Evolutionary conservation across 1,140 invertebrate species (phyloP).

Genomic region (Oryctes rhinoceros): DNA sequence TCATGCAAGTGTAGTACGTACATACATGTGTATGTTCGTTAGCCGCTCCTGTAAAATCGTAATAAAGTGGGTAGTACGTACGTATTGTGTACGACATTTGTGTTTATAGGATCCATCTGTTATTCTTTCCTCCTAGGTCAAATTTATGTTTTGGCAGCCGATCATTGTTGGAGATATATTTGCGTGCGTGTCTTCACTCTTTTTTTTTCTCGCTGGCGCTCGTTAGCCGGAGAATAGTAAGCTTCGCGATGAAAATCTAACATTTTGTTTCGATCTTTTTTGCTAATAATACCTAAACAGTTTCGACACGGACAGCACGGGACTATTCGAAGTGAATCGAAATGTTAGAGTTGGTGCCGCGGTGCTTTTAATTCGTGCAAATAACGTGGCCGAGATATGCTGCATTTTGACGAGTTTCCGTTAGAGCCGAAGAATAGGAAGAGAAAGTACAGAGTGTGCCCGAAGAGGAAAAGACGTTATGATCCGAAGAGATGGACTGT

Average conservation of each 20-base stretch:
- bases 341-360: neutral
- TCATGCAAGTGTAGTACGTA: neutral
- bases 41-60: neutral
- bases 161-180: neutral
- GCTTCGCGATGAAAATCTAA: neutral
- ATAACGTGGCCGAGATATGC: neutral
- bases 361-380: neutral
- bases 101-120: conserved; percentile 11
- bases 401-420: neutral
- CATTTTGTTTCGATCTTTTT: neutral
- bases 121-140: conserved; percentile 12
- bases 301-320: neutral
- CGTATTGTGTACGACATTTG: conserved; percentile 16
- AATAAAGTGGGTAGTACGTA: neutral
- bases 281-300: too few species aligned
- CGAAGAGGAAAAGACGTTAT: neutral
- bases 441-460: neutral
- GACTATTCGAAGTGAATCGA: neutral
- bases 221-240: neutral
- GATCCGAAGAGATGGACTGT: conserved; percentile 5
- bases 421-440: neutral
- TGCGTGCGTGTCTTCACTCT: neutral
- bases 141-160: conserved; percentile 14
- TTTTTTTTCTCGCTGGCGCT: conserved; percentile 7
- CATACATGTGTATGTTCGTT: neutral